A percentile compares a stretch with the other conserved stretches of the same genome.
phyloP scores from a whole-genome alignment of 2,797 vertebrate species.

The Podarcis siculus region DNA sequence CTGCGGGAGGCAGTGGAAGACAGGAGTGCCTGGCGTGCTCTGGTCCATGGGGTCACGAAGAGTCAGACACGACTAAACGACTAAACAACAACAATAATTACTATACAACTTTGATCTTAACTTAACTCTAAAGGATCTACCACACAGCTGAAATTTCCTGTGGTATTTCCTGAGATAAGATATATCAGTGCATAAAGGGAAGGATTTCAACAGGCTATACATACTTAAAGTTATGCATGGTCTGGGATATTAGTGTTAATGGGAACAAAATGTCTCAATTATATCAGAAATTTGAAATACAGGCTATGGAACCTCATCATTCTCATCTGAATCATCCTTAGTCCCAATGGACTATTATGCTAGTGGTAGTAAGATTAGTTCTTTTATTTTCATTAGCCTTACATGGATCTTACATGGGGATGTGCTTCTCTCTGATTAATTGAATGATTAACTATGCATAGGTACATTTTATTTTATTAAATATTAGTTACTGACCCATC shows the following conservation, averaged over 20 bases:
- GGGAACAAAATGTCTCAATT: constrained; percentile 27
- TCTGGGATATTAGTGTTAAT: constrained; percentile 11
- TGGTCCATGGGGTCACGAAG: too few relatives aligned
- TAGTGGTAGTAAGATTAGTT: constrained; percentile 66
- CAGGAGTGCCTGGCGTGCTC: too few relatives aligned
- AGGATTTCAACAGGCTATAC: not conserved
- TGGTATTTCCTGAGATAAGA: not conserved
- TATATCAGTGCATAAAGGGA: not conserved
- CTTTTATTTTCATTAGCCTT: constrained; percentile 68
- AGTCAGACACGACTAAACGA: too few relatives aligned
- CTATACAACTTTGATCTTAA: not conserved
- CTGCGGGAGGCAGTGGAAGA: too few relatives aligned
- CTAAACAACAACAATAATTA: too few relatives aligned
- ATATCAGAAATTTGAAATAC: constrained; percentile 7
- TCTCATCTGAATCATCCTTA: constrained; percentile 64
- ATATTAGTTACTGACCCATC: constrained; percentile 68
- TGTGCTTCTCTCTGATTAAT: constrained; percentile 76
- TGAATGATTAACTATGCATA: constrained; percentile 76
- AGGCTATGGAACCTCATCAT: constrained; percentile 49
- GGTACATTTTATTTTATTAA: constrained; percentile 74
- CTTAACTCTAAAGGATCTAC: not conserved
- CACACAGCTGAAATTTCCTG: not conserved
- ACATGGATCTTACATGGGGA: not conserved
- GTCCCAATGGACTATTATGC: constrained; percentile 69
- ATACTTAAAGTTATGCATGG: constrained; percentile 4